A percentile compares a stretch with the other conserved stretches of the same genome.
Conservation (phyloP, 2,888 invertebrate genomes). For the Caenorhabditis macrosperma region DNA sequence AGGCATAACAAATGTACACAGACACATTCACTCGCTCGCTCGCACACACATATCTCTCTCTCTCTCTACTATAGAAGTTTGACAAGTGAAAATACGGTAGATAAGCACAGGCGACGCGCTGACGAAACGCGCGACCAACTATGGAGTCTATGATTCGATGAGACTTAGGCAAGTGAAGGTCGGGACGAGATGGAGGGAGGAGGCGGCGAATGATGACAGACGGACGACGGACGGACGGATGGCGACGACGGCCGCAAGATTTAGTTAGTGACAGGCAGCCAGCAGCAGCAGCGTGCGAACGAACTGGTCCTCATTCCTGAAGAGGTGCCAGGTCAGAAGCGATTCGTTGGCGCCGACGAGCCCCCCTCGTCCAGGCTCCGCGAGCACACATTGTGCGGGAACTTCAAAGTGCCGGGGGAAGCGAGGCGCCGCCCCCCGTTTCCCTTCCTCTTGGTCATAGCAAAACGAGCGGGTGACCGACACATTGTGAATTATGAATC, state of each 20-base stretch:
- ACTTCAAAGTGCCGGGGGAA: slow-evolving; percentile 54
- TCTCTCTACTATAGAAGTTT: slow-evolving; percentile 58
- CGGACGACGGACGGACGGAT: slow-evolving; percentile 30
- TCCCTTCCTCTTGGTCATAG: slow-evolving; percentile 26
- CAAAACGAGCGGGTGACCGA: slow-evolving; percentile 32
- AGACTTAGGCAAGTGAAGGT: slow-evolving; percentile 53
- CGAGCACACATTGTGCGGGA: slow-evolving; percentile 38
- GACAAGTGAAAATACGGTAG: slow-evolving; percentile 60
- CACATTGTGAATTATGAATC: slow-evolving; percentile 55
- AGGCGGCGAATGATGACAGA: slow-evolving; percentile 42
- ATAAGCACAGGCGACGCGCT: slow-evolving; percentile 52
- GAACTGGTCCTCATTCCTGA: slow-evolving; percentile 11
- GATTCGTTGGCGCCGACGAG: slow-evolving; percentile 14
- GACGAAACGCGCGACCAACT: slow-evolving; percentile 39
- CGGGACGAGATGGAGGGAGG: slow-evolving; percentile 27
- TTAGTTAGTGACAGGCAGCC: slow-evolving; percentile 26
- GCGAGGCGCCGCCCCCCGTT: slow-evolving; percentile 22
- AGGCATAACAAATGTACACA: slow-evolving; percentile 56
- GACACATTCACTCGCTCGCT: slow-evolving; percentile 31
- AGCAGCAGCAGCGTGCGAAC: slow-evolving; percentile 23
- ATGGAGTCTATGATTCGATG: slow-evolving; percentile 30
- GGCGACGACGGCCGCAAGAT: slow-evolving; percentile 38
- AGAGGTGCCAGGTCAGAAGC: slow-evolving; percentile 21
- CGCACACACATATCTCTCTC: no score
- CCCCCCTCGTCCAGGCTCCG: slow-evolving; percentile 9